Conservation (phyloP, 37 sponge, comb jelly and placozoan species). For the Aplysina aerophoba region DNA sequence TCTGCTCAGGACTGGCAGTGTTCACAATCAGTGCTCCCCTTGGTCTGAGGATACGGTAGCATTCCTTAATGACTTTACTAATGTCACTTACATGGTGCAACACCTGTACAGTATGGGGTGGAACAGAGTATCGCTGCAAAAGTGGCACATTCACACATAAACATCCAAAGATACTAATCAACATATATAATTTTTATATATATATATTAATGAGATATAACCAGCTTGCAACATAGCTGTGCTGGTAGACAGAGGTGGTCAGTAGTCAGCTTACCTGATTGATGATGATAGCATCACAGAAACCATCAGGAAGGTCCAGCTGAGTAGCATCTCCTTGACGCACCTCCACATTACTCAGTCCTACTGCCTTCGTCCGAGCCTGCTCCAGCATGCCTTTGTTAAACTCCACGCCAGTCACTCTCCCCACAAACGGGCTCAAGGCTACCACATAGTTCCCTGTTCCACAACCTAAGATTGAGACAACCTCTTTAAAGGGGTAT, state of each 20-base stretch:
- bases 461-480: constrained; percentile 35
- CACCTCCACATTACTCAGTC: constrained; percentile 32
- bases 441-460: constrained; percentile 47
- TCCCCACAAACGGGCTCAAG: constrained; percentile 35
- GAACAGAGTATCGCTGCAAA: too few relatives aligned
- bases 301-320: constrained; percentile 27
- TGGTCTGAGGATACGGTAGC: constrained; percentile 1
- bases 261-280: too few relatives aligned
- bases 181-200: too few relatives aligned
- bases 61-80: constrained; percentile 9
- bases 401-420: constrained; percentile 34
- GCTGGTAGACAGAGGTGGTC: too few relatives aligned
- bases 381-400: constrained; percentile 35
- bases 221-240: too few relatives aligned
- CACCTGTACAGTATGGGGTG: constrained; percentile 26
- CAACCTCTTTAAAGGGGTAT: neutral
- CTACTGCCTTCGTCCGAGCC: constrained; percentile 18
- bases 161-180: too few relatives aligned
- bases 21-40: constrained; percentile 8
- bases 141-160: too few relatives aligned
- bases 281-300: constrained; percentile 37
- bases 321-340: constrained; percentile 1
- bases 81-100: constrained; percentile 10
- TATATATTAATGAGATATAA: too few relatives aligned
- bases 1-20: neutral